A percentile compares a stretch with the other conserved stretches of the same genome.
Evolutionary conservation across 2,113 vertebrate species (phyloP).

Genomic region (Amphiprion ocellaris): DNA sequence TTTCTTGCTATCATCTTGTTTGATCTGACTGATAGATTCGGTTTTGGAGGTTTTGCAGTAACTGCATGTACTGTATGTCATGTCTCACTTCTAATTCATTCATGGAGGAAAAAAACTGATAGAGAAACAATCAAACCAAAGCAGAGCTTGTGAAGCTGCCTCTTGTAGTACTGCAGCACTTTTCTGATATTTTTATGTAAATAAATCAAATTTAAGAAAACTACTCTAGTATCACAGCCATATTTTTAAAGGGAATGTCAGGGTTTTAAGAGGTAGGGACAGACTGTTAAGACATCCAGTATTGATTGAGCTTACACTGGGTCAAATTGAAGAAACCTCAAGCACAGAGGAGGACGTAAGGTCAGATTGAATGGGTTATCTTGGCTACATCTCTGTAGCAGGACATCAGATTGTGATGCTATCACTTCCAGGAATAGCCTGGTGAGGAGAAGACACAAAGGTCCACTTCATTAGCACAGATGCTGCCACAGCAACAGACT

Average conservation of each 20-base stretch:
- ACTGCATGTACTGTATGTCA: no score
- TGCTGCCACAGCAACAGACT: constrained; percentile 57
- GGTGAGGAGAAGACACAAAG: constrained; percentile 58
- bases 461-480: constrained; percentile 70
- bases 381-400: constrained; percentile 57
- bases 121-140: not conserved
- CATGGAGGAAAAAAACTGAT: not conserved
- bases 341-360: constrained; percentile 44
- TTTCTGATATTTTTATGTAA: not conserved
- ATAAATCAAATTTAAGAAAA: not conserved
- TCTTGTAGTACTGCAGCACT: not conserved
- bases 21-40: not conserved
- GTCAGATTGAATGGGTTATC: constrained; percentile 68
- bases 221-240: not conserved
- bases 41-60: not conserved
- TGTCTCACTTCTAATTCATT: not conserved
- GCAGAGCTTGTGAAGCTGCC: not conserved
- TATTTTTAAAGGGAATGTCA: constrained; percentile 26
- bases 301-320: constrained; percentile 35
- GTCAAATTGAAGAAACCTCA: constrained; percentile 49
- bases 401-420: constrained; percentile 62
- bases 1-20: no score
- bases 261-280: constrained; percentile 20
- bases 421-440: constrained; percentile 65
- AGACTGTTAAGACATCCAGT: constrained; percentile 33